Conservation (phyloP, 2,113 vertebrate genomes). For the Peromyscus maniculatus region DNA sequence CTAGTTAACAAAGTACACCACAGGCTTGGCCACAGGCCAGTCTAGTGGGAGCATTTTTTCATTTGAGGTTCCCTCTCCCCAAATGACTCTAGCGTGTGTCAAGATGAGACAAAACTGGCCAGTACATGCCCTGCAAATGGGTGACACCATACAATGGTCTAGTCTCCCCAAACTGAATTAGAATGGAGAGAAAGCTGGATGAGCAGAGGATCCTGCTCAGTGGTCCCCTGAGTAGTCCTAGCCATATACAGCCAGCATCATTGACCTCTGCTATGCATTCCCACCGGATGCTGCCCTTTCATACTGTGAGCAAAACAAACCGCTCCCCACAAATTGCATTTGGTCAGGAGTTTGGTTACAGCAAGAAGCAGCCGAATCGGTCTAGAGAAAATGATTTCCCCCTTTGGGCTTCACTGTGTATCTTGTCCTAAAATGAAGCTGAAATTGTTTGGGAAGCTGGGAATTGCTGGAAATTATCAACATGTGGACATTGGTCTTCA, state of each 20-base stretch:
- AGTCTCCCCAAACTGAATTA: not conserved
- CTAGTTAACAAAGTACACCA: not conserved
- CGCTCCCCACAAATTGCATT: not conserved
- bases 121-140: not conserved
- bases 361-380: rapidly evolving
- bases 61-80: not conserved
- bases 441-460: not conserved
- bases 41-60: not conserved
- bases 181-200: not conserved
- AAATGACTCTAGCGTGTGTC: not conserved
- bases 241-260: too few relatives aligned
- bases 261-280: too few relatives aligned
- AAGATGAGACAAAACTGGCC: not conserved
- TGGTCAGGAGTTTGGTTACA: not conserved
- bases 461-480: not conserved
- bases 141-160: not conserved
- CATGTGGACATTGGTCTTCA: not conserved
- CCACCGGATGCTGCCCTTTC: too few relatives aligned
- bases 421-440: not conserved
- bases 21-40: not conserved
- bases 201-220: not conserved
- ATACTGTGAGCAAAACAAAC: not conserved
- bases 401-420: not conserved
- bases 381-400: not conserved
- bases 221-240: too few relatives aligned